Base-by-base conservation (phyloP, 30 jellyfish, hydroid and myxozoan species). In the Mastigias papua region DNA sequence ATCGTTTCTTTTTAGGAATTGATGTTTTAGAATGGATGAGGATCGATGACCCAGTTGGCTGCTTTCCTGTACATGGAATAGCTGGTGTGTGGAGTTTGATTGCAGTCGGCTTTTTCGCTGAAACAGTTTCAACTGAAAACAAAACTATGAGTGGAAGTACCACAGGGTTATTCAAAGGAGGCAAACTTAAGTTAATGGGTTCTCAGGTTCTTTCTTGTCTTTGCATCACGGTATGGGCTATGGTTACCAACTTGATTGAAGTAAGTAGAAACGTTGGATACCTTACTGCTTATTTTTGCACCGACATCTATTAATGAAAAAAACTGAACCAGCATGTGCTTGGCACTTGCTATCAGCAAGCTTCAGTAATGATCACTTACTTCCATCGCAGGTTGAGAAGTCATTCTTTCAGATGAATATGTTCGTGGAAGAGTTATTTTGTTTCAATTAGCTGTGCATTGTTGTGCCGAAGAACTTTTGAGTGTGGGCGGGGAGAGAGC, bases 21-120 rank as follows among this genome's bases (percentile, higher is more conserved):
- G 95, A 87, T 26, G 62, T 93, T 34, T 54, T 93, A 48, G 87
- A 87, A 27, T 78, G 80, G 96, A 23, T 93, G 48, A 76, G 80
- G 35, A 89, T 94, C 62, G 99, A 94, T 62, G 99, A 94, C 34
- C 99, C 99, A 0, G 99, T 94, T 61, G 99, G 99, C 17, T 92
- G 92, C 65, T 49, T 94, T 34, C 95, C 95, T 16, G 97, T 89
- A 11, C 99, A 94, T 73, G 92, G 89, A 21, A 34, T 82, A 1
- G 80, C 97, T 13, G 99, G 97, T 20, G 81, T 86, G 11, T 94
- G 99, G 99, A 88, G 98, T 17, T 21, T 94, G 82, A 26, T 94
- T 49, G 89, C 99, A 0, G 92, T 77, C 23, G 99, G 96, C 0
- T 58, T 94, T 22, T 94, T 94, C 83, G 97, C 93, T n/a, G 99